phyloP scores from a whole-genome alignment of 2,113 vertebrate genomes.

The Bujurquina vittata region DNA sequence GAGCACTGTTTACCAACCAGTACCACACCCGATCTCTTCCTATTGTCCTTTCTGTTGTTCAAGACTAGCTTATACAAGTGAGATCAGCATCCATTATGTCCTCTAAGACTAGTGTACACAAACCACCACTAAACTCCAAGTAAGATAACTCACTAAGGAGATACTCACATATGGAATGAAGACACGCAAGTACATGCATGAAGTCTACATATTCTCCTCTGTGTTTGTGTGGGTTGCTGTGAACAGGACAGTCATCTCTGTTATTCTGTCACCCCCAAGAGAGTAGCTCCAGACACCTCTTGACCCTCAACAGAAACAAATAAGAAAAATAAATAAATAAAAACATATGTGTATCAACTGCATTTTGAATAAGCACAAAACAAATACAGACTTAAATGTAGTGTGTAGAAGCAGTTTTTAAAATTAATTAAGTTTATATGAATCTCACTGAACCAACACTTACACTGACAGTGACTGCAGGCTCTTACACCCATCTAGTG shows the following conservation, averaged over 20 bases:
- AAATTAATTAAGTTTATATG: not conserved
- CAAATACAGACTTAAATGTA: not conserved
- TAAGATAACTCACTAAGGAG: conserved; percentile 33
- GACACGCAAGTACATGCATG: not conserved
- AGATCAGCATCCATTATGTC: conserved; percentile 67
- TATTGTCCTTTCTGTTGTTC: conserved; percentile 54
- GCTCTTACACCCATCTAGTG: conserved; percentile 67
- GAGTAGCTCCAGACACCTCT: not conserved
- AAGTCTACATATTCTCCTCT: not conserved
- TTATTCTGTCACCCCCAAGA: not conserved
- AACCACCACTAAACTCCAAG: conserved; percentile 14
- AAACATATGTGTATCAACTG: not conserved
- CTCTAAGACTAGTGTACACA: conserved; percentile 65
- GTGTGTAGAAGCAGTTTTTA: not conserved
- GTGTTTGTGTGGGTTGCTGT: not conserved
- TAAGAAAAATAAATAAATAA: not conserved
- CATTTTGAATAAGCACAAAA: not conserved
- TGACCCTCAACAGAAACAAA: not conserved
- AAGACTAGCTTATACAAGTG: conserved; percentile 57
- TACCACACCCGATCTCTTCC: conserved; percentile 49
- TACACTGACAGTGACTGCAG: not conserved
- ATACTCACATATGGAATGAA: conserved; percentile 29
- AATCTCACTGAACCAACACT: not conserved
- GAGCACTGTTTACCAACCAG: conserved; percentile 40
- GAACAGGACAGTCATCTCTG: not conserved